Evolutionary conservation across 2,797 vertebrate genomes (phyloP).

Genomic region (Phoxinus dragarum): DNA sequence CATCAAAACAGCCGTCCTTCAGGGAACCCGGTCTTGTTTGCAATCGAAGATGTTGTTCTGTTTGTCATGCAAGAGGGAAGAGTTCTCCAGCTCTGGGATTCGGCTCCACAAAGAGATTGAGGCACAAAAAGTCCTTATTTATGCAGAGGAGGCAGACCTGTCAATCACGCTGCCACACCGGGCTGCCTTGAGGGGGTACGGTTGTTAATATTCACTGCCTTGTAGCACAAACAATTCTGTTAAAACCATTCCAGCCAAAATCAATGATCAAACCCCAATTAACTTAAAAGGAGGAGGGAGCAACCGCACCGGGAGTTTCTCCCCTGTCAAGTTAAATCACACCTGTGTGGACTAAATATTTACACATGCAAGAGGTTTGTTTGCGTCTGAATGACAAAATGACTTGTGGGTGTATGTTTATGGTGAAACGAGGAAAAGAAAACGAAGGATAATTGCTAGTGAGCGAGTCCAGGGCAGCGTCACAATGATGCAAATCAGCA

Average conservation of each 20-base stretch:
- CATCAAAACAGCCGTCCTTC: conserved; percentile 59
- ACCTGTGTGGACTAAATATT: conserved; percentile 63
- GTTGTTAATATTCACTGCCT: conserved; percentile 61
- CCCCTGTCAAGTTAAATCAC: conserved; percentile 62
- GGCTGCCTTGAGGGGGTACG: conserved; percentile 41
- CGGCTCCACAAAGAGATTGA: conserved; percentile 32
- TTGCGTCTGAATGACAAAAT: conserved; percentile 11
- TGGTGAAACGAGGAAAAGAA: conserved; percentile 5
- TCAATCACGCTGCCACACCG: conserved; percentile 38
- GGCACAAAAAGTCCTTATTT: conserved; percentile 51
- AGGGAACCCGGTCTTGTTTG: conserved; percentile 49
- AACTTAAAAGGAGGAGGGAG: conserved; percentile 47
- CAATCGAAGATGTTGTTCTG: conserved; percentile 40
- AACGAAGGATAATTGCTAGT: conserved; percentile 49
- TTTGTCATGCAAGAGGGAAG: conserved; percentile 56
- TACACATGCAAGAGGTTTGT: conserved; percentile 54
- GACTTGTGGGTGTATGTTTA: conserved; percentile 56
- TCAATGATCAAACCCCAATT: conserved; percentile 63
- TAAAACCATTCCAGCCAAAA: conserved; percentile 58
- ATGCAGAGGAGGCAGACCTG: conserved; percentile 52
- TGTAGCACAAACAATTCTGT: conserved; percentile 38
- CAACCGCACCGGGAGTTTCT: conserved; percentile 35
- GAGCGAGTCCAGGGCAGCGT: conserved; percentile 31
- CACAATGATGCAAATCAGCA: conserved; percentile 52
- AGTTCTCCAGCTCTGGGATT: conserved; percentile 44